These are phyloP conservation scores for Meliscaeva auricollis DNA, from an alignment of 2,888 invertebrate genomes.

Conservation along the genomic window DNA sequence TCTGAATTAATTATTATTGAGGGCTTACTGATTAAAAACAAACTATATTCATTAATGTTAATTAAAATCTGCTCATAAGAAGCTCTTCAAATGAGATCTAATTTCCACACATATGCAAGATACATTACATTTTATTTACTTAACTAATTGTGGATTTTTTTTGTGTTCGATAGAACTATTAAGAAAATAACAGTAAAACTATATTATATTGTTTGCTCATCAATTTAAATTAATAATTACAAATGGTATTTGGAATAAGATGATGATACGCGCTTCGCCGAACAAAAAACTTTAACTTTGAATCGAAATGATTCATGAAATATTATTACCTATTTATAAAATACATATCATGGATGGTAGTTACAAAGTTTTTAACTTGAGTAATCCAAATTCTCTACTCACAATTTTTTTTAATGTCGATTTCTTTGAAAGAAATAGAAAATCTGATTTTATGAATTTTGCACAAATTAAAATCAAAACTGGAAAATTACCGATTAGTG, in stretches of 20 bases:
- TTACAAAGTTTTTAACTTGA: too few relatives aligned
- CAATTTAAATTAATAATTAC: conserved; percentile 59
- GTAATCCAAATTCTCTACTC: too few relatives aligned
- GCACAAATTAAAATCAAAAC: too few relatives aligned
- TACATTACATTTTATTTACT: conserved; percentile 12
- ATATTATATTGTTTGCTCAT: conserved; percentile 53
- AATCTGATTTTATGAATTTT: too few relatives aligned
- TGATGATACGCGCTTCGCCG: background rate
- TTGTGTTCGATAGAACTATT: conserved; percentile 4
- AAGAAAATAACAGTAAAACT: too few relatives aligned
- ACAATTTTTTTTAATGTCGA: too few relatives aligned
- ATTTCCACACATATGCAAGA: conserved; percentile 46
- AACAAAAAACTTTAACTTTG: too few relatives aligned
- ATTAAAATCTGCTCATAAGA: conserved; percentile 71
- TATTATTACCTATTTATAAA: too few relatives aligned
- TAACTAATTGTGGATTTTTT: conserved; percentile 34
- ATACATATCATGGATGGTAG: too few relatives aligned
- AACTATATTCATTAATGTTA: conserved; percentile 68
- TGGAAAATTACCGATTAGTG: too few relatives aligned
- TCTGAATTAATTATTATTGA: conserved; percentile 49
- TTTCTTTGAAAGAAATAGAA: too few relatives aligned
- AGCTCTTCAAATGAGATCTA: conserved; percentile 48
- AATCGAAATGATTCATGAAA: too few relatives aligned
- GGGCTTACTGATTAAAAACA: conserved; percentile 37
- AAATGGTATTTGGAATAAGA: background rate